Base-by-base conservation (phyloP, 2,888 invertebrate species). In the Lumbricus terrestris region DNA sequence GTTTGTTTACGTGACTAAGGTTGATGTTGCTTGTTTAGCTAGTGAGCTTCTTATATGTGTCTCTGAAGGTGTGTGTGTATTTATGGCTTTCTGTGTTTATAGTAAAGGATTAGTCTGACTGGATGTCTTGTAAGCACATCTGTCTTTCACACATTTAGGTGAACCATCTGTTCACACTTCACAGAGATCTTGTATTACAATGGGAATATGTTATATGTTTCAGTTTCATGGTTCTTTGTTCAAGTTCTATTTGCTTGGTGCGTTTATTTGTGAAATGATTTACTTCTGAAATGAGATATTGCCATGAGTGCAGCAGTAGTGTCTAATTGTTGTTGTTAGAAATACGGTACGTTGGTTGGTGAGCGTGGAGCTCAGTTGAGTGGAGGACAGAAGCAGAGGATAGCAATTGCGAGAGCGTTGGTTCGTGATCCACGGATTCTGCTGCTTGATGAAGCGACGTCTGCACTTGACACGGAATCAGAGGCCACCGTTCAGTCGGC, bases 401-500 rank as follows among this genome's bases (percentile, higher is more conserved):
- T 90, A 37, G 95, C 95, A 88, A 95, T 96, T 89, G 95, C 95
- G 18, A 93, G 96, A 42, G 95, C 96, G 0, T 92, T 96, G 23
- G 94, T 96, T 29, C 95, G 97, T 82, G 96, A 96, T 93, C 97
- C 97, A 0, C 96, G 96, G 92, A 97, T 97, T 92, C 95, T 96
- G 29, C 93, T 94, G 34, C 92, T 94, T 34, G 94, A 94, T 90
- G 94, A 94, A 90, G 94, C 94, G 6, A 94, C 94, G 20, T 94
- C 94, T 4, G 94, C 94, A 13, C 92, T 94, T 40, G 94, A 94
- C 90, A 94, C 93, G 13, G 94, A 94, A 91, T 94, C 94, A 92
- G 94, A 94, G 92, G 92, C 93, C 40, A 92, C 94, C 94, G 98
- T 98, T 0, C 98, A 98, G 95, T 96, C 96, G 33, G 98, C 96